Evolutionary conservation across 2,113 vertebrate genomes (phyloP), one percentile per base, ranked within the genome.

Genomic region (Embiotoca jacksoni): DNA sequence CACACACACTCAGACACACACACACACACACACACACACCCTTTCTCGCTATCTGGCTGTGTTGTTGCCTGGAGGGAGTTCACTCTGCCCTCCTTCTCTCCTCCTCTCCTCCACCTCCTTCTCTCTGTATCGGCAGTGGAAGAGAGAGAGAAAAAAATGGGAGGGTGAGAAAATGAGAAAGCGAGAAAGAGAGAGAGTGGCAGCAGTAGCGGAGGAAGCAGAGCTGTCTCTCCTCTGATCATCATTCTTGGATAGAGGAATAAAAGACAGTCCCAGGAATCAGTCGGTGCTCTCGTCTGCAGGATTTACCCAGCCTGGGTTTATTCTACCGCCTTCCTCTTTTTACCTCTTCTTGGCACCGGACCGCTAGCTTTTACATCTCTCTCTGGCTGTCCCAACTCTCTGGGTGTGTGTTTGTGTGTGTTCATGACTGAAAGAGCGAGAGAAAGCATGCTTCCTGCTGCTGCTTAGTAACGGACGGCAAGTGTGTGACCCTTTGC

Each of bases 281-380:
- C 89, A 60, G 75, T 63, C 75, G 35, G 71, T 74, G 61, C 57
- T 78, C 73, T 88, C 65, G 66, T 90, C 87, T 90, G 86, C 89
- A 92, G 93, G 94, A 95, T 94, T 95, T 94, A 94, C 92, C 86
- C 88, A 83, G 83, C 88, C 92, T 91, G 83, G 91, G 84, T 90
- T 91, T 89, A 88, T 89, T 84, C 79, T 87, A 84, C 68, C 63
- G 78, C 73, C 78, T 81, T 89, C 91, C 90, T 85, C 83, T 91
- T 79, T 86, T 88, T 80, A 90, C 91, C 91, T 89, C 91, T 65
- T 77, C 88, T 86, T 92, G 91, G 89, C 93, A 93, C 92, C 68
- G 89, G 93, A 90, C 91, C 31, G 64, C 83, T 62, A 36, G 76
- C 75, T 69, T 85, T 87, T 66, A 75, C 82, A 81, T 86, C 84